phyloP scores from a whole-genome alignment of 2,888 invertebrate species.

The Agrochola litura region DNA sequence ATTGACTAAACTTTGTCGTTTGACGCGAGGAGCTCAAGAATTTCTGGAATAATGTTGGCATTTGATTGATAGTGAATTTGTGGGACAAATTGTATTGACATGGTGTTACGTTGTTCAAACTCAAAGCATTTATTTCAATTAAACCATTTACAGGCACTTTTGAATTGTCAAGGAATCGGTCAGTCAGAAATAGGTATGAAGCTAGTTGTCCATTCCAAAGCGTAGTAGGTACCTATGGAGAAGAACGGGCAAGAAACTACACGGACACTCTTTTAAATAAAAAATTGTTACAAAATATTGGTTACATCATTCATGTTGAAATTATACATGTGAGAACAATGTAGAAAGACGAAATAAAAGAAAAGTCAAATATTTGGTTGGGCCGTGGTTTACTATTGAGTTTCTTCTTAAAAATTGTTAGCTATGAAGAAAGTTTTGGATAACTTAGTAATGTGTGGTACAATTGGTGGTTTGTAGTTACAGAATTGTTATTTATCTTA shows the following conservation, averaged over 20 bases:
- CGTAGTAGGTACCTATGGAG: too few relatives aligned
- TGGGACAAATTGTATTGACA: conserved; percentile 45
- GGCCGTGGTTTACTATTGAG: conserved; percentile 14
- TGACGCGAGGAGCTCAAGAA: conserved; percentile 44
- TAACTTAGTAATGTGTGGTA: background rate
- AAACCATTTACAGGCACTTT: too few relatives aligned
- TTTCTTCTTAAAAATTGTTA: background rate
- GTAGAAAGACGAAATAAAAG: too few relatives aligned
- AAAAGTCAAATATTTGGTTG: conserved; percentile 39
- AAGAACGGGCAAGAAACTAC: too few relatives aligned
- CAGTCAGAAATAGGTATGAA: too few relatives aligned
- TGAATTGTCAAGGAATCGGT: too few relatives aligned
- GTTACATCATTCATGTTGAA: too few relatives aligned
- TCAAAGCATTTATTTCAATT: too few relatives aligned
- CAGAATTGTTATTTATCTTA: background rate
- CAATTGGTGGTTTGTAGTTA: background rate
- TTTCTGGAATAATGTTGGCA: conserved; percentile 41
- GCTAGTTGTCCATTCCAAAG: too few relatives aligned
- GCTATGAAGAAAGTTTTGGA: background rate
- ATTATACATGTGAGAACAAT: too few relatives aligned
- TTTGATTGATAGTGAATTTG: conserved; percentile 53
- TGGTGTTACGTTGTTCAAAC: conserved; percentile 39
- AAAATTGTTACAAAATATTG: too few relatives aligned
- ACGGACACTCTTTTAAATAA: too few relatives aligned
- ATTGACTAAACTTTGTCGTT: conserved; percentile 60